Base-by-base conservation (phyloP, 2,888 invertebrate species). In the Cephus rjabovi region DNA sequence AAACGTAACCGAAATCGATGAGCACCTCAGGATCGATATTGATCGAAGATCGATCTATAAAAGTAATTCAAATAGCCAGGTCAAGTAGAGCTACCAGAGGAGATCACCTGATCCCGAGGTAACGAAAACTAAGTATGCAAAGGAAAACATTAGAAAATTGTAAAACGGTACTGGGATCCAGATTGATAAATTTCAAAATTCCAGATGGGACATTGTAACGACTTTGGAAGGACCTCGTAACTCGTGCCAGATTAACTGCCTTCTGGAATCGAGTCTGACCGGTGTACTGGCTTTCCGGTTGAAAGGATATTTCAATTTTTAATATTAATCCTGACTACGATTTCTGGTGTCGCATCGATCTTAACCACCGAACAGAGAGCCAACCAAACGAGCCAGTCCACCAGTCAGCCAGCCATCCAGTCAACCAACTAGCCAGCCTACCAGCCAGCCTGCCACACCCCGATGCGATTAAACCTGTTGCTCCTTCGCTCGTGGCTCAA, bases 401-500 rank as follows among this genome's bases (percentile, higher is more conserved):
- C 81, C 69, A 70, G 34, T 74, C 78, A 83, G 81, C 83, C 75
- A 79, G 75, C 74, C 73, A 56, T 37, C 76, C 81, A 81, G 77
- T 78, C 82, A 79, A 82, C 80, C 82, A 69, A 34, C 77, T 56
- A 33, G 74, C 75, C 76, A 75, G 80, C 81, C 81, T 84, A 83
- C 83, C 85, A 84, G 84, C 86, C 84, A 83, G 85, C 85, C 86
- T 87, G 89, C 89, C 89, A 89, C 89, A 90, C 89, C 90, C 90
- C 87, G 87, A 86, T 86, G 89, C 87, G 88, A 89, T 90, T 88
- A 90, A 90, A 90, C 90, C 90, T 90, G 89, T 90, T 90, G 89
- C 89, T 89, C 87, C 87, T 88, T 86, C 84, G 87, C 86, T 84
- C 83, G 82, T 84, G 84, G 81, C 81, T 82, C 80, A 80, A 83